Conservation (phyloP, 1,140 invertebrate genomes). For the Hydropsyche tenuis region DNA sequence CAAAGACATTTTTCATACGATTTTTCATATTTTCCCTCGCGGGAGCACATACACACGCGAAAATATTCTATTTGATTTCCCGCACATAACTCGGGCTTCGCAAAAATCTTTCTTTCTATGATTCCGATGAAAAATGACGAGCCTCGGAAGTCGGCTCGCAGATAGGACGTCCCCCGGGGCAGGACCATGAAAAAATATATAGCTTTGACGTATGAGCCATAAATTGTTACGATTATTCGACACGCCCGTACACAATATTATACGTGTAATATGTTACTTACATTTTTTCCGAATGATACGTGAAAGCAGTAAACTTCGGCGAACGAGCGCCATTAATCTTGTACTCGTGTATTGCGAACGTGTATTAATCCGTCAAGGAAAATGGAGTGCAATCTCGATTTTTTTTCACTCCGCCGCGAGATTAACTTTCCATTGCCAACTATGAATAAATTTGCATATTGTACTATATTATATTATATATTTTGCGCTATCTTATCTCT, state of each 20-base stretch:
- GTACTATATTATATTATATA: neutral
- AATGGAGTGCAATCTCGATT: slow-evolving; percentile 4
- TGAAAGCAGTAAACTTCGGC: slow-evolving; percentile 6
- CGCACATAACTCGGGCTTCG: too few species aligned
- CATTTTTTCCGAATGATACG: slow-evolving; percentile 12
- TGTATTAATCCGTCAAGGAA: neutral
- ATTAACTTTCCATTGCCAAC: too few species aligned
- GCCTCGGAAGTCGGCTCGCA: too few species aligned
- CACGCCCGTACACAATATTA: slow-evolving; percentile 9
- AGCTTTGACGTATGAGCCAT: slow-evolving; percentile 25
- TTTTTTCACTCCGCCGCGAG: neutral
- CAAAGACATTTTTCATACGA: too few species aligned
- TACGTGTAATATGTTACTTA: neutral
- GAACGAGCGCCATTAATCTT: slow-evolving; percentile 24
- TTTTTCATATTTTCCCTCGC: too few species aligned
- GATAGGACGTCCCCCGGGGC: neutral
- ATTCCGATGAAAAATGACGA: too few species aligned
- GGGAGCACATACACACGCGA: too few species aligned
- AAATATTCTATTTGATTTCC: too few species aligned
- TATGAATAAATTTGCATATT: slow-evolving; percentile 16
- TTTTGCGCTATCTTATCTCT: too few species aligned
- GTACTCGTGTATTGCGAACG: neutral
- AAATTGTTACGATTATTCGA: slow-evolving; percentile 27
- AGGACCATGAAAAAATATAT: slow-evolving; percentile 13
- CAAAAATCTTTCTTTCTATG: neutral